phyloP scores from a whole-genome alignment of 2,888 invertebrate species.

The Drosophila vallismaia region DNA sequence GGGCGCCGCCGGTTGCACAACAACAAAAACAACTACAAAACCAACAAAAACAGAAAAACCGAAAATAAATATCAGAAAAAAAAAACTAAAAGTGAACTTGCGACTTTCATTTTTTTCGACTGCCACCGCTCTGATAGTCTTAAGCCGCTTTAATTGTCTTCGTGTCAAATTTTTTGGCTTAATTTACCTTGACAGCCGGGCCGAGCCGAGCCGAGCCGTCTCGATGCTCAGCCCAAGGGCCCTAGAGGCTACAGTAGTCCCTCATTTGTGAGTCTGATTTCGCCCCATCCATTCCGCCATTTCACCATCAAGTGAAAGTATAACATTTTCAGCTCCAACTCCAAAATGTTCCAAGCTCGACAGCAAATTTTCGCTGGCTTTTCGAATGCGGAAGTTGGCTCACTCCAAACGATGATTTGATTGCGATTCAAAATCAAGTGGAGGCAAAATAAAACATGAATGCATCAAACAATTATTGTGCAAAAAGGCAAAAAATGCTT shows the following conservation, averaged over 20 bases:
- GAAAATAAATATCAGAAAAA: constrained; percentile 25
- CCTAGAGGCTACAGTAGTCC: constrained; percentile 27
- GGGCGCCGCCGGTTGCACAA: constrained; percentile 75
- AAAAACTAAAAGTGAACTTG: constrained; percentile 75
- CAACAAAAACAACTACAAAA: constrained; percentile 42
- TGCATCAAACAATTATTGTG: constrained; percentile 27
- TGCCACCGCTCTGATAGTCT: constrained; percentile 49
- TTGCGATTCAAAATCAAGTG: constrained; percentile 38
- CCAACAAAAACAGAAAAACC: constrained; percentile 4
- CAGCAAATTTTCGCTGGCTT: no score
- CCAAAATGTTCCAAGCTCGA: constrained; percentile 58
- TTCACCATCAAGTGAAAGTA: constrained; percentile 61
- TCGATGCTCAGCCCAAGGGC: constrained; percentile 46
- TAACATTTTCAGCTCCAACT: constrained; percentile 14
- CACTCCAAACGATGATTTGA: constrained; percentile 25
- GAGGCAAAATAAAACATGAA: constrained; percentile 16
- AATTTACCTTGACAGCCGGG: constrained; percentile 66
- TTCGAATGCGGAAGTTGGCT: constrained; percentile 48
- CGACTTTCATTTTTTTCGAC: constrained; percentile 66
- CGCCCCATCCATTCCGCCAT: constrained; percentile 26
- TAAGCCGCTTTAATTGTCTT: constrained; percentile 75
- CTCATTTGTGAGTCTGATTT: constrained; percentile 60
- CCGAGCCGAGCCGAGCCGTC: constrained; percentile 21
- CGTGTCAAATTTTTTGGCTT: constrained; percentile 71
- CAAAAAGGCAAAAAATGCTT: constrained; percentile 9